Base-by-base conservation (phyloP, 1,140 invertebrate species). In the Drosophila littoralis region DNA sequence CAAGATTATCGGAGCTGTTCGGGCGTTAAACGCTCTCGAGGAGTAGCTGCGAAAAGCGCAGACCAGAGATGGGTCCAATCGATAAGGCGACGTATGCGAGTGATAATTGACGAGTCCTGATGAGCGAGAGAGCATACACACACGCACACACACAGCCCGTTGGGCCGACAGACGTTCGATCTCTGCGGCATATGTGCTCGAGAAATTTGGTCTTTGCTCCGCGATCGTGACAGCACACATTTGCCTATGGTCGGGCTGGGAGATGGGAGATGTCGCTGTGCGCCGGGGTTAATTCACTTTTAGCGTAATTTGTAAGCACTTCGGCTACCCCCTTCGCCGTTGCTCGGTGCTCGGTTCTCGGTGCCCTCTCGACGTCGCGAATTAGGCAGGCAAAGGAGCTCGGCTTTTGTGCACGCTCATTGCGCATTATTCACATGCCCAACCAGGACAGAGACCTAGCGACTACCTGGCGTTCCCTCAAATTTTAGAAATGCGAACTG, bases 231-330 rank as follows among this genome's bases (percentile, higher is more conserved):
- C 68, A 55, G 48, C 35, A 59, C 73, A 75, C 69, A 76, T 76
- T 76, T 76, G 74, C 74, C 69, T 76, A 75, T 13, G 43, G 42
- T 17, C 28, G 22, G 28, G 48, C 15, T 28, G 22, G 22, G 22
- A 28, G 22, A 28, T 28, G 22, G 5, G 22, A 28, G 5, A 45
- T 64, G 13, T 33, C n/a, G 7, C 35, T 52, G 68, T 52, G 48
- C 70, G 32, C 17, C 36, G 42, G 74, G 81, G 79, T 85, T 78
- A 85, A 85, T 78, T 67, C 66, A 46, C 48, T 80, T 77, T 77
- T 63, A 74, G 60, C 77, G 73, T 71, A 83, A 83, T 83, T 83
- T 83, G 76, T 82, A 67, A 77, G 67, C 61, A 70, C 63, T 81
- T 77, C 69, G 50, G n/a, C 66, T 55, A 74, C 33, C 54, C 59